Conservation (phyloP, 2,888 invertebrate species). For the Phlogophora meticulosa region DNA sequence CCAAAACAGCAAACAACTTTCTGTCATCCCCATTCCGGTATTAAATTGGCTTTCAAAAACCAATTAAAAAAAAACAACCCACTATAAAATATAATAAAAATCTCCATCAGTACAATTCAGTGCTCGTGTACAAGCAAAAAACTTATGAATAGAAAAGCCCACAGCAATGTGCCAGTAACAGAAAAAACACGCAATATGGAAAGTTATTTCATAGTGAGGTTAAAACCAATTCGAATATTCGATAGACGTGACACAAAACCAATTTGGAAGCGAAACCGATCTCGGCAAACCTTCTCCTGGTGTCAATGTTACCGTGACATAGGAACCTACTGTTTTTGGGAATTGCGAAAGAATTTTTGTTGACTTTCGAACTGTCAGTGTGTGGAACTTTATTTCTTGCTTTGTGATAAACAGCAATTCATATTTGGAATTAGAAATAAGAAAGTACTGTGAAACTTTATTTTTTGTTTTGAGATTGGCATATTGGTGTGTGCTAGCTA, state of each 20-base stretch:
- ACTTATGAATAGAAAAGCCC: constrained; percentile 62
- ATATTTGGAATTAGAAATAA: no score
- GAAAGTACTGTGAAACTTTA: no score
- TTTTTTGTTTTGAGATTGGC: no score
- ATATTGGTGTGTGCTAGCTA: no score
- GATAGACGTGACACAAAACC: constrained; percentile 82
- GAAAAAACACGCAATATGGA: constrained; percentile 72
- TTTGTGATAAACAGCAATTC: no score
- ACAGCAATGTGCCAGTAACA: constrained; percentile 70
- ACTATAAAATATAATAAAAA: constrained; percentile 37
- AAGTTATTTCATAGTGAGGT: constrained; percentile 82
- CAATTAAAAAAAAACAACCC: constrained; percentile 35
- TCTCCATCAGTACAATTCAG: constrained; percentile 38
- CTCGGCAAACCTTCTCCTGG: constrained; percentile 69
- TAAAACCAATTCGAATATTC: constrained; percentile 87
- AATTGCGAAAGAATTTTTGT: constrained; percentile 10
- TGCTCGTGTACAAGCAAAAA: constrained; percentile 35
- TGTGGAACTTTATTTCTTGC: no score
- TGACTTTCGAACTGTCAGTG: neutral
- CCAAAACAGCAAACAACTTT: neutral
- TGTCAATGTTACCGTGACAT: constrained; percentile 57
- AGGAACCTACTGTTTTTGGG: constrained; percentile 13
- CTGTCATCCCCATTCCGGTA: constrained; percentile 4
- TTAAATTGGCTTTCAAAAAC: constrained; percentile 41
- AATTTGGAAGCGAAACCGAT: constrained; percentile 77